phyloP scores from a whole-genome alignment of 2,888 invertebrate species.

The Hesperia comma region DNA sequence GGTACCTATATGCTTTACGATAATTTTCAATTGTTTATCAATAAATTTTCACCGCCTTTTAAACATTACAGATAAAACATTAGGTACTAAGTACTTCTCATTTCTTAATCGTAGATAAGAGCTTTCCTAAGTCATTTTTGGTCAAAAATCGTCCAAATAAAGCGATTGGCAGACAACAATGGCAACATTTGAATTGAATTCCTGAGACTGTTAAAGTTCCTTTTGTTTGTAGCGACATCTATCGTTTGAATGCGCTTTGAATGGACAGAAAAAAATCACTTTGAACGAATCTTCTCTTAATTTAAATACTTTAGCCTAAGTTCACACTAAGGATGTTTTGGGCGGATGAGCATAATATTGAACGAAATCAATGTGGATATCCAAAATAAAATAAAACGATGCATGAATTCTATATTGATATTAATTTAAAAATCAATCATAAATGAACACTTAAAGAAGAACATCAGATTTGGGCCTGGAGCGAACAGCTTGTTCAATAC shows the following conservation, averaged over 20 bases:
- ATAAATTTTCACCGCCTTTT: too few relatives aligned
- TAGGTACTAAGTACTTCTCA: neutral
- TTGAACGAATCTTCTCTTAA: conserved; percentile 37
- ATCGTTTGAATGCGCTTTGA: conserved; percentile 51
- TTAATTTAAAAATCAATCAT: too few relatives aligned
- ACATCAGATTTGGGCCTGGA: too few relatives aligned
- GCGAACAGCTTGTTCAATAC: too few relatives aligned
- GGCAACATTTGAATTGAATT: conserved; percentile 77
- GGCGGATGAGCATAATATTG: too few relatives aligned
- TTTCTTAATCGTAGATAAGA: conserved; percentile 64
- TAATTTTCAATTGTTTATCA: too few relatives aligned
- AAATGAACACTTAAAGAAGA: too few relatives aligned
- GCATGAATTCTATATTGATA: too few relatives aligned
- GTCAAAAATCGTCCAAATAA: conserved; percentile 65
- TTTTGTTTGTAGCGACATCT: conserved; percentile 61
- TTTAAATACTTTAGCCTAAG: conserved; percentile 30
- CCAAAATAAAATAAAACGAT: too few relatives aligned
- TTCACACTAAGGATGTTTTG: conserved; percentile 5
- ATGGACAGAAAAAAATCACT: conserved; percentile 43
- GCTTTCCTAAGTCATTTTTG: conserved; percentile 25
- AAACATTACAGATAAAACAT: too few relatives aligned
- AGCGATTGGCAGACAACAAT: conserved; percentile 76
- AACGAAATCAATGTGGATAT: too few relatives aligned
- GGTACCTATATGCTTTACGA: too few relatives aligned
- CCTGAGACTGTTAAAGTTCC: conserved; percentile 46